Base-by-base conservation (phyloP, 2,113 vertebrate species). In the Chrysemys picta region DNA sequence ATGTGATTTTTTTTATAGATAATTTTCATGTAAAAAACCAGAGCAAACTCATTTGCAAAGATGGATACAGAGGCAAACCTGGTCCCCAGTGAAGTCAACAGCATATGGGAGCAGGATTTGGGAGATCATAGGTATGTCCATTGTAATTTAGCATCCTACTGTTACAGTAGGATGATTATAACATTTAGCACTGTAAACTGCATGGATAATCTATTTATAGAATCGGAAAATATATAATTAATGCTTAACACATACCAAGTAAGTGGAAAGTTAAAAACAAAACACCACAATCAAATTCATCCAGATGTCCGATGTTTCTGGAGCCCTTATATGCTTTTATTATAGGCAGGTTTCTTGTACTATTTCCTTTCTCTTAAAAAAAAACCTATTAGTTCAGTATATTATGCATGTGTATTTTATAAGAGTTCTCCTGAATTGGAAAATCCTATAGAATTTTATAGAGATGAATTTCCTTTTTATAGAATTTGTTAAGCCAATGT, bases 221-320 rank as follows among this genome's bases (percentile, higher is more conserved):
- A 24, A 2, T 1, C 5, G 42, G 56, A 87, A 62, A 10, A 9
- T 10, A 2, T 52, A 12, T 12, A 75, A 31, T 19, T 84, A 49
- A 3, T 42, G 54, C 4, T 14, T 29, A 47, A 17, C 47, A 88
- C 80, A 54, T 2, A 1, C 9, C 14, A 27, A 3, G 2, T 10
- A 47, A 35, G 7, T 9, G 7, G 24, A 27, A 53, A 45, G 1
- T 79, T 17, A 76, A 7, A 0, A 7, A n/a, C 49, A 29, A 42
- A 9, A 1, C 8, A 10, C 27, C 35, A 84, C 1, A 0, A 38
- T 7, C 21, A 25, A 57, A 62, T 54, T 17, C 50, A 4, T 42
- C 65, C 65, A 47, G 7, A 10, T 0, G 0, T 75, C 8, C 24
- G 1, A 0, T 2, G 50, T 17, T 52, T 1, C 2, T 47, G 45